These are phyloP conservation scores for Rhizomys pruinosus DNA, from an alignment of 2,113 vertebrate genomes.

Conservation along the genomic window DNA sequence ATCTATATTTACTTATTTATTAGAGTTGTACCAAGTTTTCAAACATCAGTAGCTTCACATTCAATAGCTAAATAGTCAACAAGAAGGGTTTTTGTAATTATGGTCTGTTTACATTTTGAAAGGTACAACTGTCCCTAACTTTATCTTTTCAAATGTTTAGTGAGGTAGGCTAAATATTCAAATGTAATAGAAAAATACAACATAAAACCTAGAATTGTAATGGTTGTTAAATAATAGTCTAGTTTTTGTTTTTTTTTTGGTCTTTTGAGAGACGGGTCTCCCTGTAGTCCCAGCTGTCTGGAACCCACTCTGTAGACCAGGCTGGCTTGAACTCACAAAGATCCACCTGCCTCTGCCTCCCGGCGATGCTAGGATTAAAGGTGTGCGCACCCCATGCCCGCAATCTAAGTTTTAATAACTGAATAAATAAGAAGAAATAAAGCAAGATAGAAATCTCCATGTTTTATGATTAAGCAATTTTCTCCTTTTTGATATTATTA, in stretches of 20 bases:
- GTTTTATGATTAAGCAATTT: background rate
- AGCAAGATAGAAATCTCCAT: background rate
- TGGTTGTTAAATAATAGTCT: background rate
- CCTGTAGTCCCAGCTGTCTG: too few species aligned
- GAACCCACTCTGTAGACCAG: too few species aligned
- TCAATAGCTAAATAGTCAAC: background rate
- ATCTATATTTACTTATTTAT: too few species aligned
- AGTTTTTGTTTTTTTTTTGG: too few species aligned
- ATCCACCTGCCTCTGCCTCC: too few species aligned
- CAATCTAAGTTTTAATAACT: too few species aligned
- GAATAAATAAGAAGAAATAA: slow-evolving; percentile 1
- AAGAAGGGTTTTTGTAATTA: background rate
- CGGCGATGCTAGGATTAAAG: too few species aligned
- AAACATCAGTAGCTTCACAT: background rate
- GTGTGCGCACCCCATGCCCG: too few species aligned
- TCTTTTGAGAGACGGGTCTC: too few species aligned
- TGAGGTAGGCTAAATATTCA: slow-evolving; percentile 25
- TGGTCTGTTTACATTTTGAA: background rate
- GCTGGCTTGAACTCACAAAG: too few species aligned
- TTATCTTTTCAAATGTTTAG: background rate
- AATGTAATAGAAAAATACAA: background rate
- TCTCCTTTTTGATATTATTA: background rate
- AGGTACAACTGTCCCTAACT: background rate
- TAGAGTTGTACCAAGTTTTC: background rate
- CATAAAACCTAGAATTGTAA: background rate